Evolutionary conservation across 2,113 vertebrate species (phyloP), one percentile per base, ranked within the genome.

Genomic region (Orycteropus afer): DNA sequence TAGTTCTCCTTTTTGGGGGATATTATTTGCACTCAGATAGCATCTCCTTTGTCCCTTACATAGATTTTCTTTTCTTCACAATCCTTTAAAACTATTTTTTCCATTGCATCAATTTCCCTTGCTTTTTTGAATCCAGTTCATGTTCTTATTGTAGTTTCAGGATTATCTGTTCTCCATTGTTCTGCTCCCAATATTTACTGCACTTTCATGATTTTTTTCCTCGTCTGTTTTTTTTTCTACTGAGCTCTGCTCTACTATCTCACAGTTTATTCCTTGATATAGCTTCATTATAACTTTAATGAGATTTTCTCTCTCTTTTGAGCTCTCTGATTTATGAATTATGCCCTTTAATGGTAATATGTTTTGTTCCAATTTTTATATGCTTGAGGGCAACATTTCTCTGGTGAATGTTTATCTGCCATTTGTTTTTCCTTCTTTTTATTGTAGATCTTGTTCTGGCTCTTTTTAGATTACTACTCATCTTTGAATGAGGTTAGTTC

Each of bases 351-450:
- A 61, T 45, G 42, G n/a, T 49, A 83, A 59, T 69, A 57, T 80
- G 13, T 57, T 93, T 78, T 91, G 69, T 78, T 96, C 15, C 29
- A 85, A 63, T 23, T 49, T 89, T 78, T 86, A 96, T 79, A 25
- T 83, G 25, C 32, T 89, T 74, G 49, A 51, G 18, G 14, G 42
- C 17, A 78, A 11, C 17, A 89, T 71, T 89, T 90, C 55, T 84
- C 32, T 87, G 22, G 42, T n/a, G 27, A 37, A 25, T 69, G 12
- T 11, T 90, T 89, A 90, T 76, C 18, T 90, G 27, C 3, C 32
- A 79, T 76, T 95, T 86, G n/a, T 91, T 77, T 92, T 84, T 80
- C 15, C 40, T 93, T 91, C 89, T 90, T 49, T 37, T 67, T 78
- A 7, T 22, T 65, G 45, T 78, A 86, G 79, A 89, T 55, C 81